phyloP scores from a whole-genome alignment of 2,797 vertebrate species.

The Lacerta viridis region DNA sequence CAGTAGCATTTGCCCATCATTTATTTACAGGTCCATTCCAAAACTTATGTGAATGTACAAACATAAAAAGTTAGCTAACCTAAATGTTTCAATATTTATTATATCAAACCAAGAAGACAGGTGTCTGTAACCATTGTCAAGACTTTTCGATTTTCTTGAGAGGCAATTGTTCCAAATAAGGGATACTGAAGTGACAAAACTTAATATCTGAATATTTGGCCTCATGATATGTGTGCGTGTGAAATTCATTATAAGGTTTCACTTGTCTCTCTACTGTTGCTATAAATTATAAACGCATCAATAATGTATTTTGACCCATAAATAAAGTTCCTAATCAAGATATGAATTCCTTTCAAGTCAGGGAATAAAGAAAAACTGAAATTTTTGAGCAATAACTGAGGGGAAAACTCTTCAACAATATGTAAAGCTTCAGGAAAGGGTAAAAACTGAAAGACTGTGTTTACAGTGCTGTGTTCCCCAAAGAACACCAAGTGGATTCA shows the following conservation, averaged over 20 bases:
- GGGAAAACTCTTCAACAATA: background rate
- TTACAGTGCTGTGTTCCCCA: background rate
- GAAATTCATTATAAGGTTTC: background rate
- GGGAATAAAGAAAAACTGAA: background rate
- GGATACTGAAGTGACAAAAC: background rate
- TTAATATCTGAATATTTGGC: background rate
- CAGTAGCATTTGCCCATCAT: background rate
- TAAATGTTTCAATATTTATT: background rate
- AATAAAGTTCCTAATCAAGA: background rate
- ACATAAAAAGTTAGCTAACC: background rate
- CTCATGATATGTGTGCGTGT: too few relatives aligned
- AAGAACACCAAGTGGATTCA: background rate
- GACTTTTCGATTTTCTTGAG: background rate
- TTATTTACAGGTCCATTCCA: background rate
- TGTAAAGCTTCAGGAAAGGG: background rate
- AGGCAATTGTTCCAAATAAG: background rate
- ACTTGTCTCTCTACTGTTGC: background rate
- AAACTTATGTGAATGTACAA: background rate
- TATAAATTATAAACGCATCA: background rate
- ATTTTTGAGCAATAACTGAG: background rate
- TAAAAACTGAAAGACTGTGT: background rate
- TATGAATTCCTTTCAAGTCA: background rate
- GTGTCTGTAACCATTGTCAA: background rate
- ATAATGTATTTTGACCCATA: background rate
- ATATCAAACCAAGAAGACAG: background rate